Evolutionary conservation across 2,888 invertebrate genomes (phyloP).

Genomic region (Hipparchia sbordonii): DNA sequence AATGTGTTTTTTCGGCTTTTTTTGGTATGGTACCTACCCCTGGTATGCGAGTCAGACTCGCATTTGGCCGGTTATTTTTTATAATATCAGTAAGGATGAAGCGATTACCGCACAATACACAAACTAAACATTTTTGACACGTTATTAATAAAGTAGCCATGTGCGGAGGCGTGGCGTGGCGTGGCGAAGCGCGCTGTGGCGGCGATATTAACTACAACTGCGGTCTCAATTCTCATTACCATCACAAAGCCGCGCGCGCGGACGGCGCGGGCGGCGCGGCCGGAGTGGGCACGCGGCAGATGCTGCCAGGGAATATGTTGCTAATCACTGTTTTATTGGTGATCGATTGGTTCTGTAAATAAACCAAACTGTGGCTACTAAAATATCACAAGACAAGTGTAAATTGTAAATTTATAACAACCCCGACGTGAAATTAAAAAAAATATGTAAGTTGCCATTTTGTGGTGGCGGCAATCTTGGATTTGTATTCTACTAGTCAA

Average conservation of each 20-base stretch:
- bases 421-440: too few species aligned
- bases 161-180: conserved; percentile 51
- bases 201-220: conserved; percentile 44
- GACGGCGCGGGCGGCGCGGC: conserved; percentile 19
- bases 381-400: too few species aligned
- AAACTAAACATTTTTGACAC: conserved; percentile 20
- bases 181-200: conserved; percentile 39
- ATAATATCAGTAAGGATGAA: not conserved
- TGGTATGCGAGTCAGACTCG: too few species aligned
- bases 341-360: conserved; percentile 31
- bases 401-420: too few species aligned
- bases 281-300: conserved; percentile 46
- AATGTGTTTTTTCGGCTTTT: too few species aligned
- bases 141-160: conserved; percentile 37
- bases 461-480: too few species aligned
- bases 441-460: too few species aligned
- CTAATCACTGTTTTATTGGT: conserved; percentile 36
- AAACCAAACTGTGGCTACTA: not conserved
- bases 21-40: too few species aligned
- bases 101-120: conserved; percentile 3
- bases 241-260: conserved; percentile 45
- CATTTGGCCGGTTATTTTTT: too few species aligned
- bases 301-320: conserved; percentile 38
- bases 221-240: conserved; percentile 51
- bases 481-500: too few species aligned